A percentile compares a stretch with the other conserved stretches of the same genome.
Evolutionary conservation across 2,888 invertebrate genomes (phyloP).

Genomic region (Morpho achilles): DNA sequence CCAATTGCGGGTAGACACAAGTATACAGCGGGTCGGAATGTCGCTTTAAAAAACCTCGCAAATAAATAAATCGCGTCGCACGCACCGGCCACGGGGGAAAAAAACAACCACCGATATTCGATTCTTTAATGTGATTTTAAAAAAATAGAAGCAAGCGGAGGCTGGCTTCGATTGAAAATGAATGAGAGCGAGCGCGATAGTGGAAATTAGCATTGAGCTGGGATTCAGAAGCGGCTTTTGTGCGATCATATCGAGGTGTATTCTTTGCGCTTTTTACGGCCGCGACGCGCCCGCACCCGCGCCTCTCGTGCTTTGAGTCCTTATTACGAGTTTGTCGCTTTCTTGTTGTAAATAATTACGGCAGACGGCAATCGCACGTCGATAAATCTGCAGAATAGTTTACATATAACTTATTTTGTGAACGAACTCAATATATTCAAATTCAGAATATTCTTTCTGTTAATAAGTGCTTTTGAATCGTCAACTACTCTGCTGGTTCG

Average conservation of each 20-base stretch:
- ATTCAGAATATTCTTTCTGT: too few species aligned
- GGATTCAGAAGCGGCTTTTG: constrained; percentile 78
- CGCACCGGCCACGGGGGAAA: constrained; percentile 63
- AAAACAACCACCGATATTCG: constrained; percentile 75
- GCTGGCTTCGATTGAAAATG: constrained; percentile 77
- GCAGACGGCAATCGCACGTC: constrained; percentile 24
- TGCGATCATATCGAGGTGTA: constrained; percentile 79
- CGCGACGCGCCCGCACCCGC: constrained; percentile 37
- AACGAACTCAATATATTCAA: not conserved
- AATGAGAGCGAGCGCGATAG: constrained; percentile 78
- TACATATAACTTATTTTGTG: constrained; percentile 1
- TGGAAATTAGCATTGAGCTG: constrained; percentile 80
- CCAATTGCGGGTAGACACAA: constrained; percentile 79
- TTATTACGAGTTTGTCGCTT: constrained; percentile 70
- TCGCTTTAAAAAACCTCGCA: constrained; percentile 76
- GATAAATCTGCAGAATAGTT: constrained; percentile 2
- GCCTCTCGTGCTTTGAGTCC: constrained; percentile 60
- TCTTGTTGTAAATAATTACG: constrained; percentile 72
- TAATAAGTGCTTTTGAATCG: too few species aligned
- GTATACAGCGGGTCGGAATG: constrained; percentile 78
- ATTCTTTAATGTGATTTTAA: constrained; percentile 78
- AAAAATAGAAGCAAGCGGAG: constrained; percentile 74
- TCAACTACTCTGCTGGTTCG: too few species aligned
- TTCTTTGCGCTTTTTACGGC: constrained; percentile 78
- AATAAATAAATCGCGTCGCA: constrained; percentile 79